phyloP scores from a whole-genome alignment of 2,797 vertebrate species.

The Pseudopleuronectes americanus region DNA sequence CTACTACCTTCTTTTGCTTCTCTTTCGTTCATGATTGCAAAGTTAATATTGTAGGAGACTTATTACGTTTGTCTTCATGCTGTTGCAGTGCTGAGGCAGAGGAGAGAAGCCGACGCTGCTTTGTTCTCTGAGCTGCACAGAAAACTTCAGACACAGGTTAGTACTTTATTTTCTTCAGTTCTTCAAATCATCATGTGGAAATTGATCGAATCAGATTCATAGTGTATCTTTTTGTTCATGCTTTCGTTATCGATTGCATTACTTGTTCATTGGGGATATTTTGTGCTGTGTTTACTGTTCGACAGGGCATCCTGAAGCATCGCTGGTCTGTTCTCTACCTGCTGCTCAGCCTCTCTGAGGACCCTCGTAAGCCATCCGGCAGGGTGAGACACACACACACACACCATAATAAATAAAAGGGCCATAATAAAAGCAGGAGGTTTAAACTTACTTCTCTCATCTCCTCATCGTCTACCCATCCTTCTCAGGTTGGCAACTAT shows the following conservation, averaged over 20 bases:
- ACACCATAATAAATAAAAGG: too few species aligned
- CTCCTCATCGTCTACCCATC: not conserved
- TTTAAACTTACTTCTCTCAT: not conserved
- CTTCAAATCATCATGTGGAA: not conserved
- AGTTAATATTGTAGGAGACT: too few species aligned
- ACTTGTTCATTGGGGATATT: not conserved
- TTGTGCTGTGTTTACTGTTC: slow-evolving; percentile 15
- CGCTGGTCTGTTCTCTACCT: slow-evolving; percentile 98
- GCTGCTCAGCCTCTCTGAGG: slow-evolving; percentile 96
- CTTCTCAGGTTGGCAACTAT: slow-evolving; percentile 89
- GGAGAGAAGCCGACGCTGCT: slow-evolving; percentile 93
- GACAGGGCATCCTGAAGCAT: slow-evolving; percentile 94
- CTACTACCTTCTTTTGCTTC: too few species aligned
- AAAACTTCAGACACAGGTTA: slow-evolving; percentile 95
- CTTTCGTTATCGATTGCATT: too few species aligned
- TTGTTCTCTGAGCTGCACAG: slow-evolving; percentile 96
- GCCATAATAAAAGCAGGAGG: not conserved
- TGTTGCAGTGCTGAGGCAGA: slow-evolving; percentile 91
- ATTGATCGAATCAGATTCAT: not conserved
- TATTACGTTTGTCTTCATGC: not conserved
- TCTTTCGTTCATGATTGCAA: too few species aligned
- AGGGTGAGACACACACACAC: slow-evolving; percentile 80
- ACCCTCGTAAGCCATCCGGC: slow-evolving; percentile 91
- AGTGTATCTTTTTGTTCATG: too few species aligned
- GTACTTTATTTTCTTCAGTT: not conserved